phyloP scores from a whole-genome alignment of 2,888 invertebrate species.

The Scaptomyza caliginosa region DNA sequence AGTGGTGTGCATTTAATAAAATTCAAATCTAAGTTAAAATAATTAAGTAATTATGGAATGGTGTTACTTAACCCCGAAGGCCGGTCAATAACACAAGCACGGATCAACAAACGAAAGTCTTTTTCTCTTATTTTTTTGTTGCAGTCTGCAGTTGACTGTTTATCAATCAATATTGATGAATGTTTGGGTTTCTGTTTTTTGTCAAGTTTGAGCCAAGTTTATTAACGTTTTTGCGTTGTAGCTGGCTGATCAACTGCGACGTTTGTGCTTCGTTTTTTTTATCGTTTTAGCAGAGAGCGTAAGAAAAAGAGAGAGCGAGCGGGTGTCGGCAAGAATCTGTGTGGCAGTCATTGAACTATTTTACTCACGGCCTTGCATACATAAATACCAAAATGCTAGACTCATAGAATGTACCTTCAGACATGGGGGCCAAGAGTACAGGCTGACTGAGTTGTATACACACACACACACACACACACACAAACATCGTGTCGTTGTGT shows the following conservation, averaged over 20 bases:
- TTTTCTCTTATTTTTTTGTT: not conserved
- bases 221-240: constrained; percentile 22
- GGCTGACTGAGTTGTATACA: not conserved
- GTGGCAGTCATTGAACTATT: constrained; percentile 74
- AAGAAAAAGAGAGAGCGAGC: constrained; percentile 11
- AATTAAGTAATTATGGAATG: constrained; percentile 29
- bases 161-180: constrained; percentile 11
- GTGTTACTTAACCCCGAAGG: constrained; percentile 13
- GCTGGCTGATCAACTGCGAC: constrained; percentile 33
- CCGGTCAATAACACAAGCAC: constrained; percentile 25
- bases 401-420: constrained; percentile 31
- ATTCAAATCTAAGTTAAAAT: constrained; percentile 24
- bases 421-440: constrained; percentile 36
- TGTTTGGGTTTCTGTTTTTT: not conserved
- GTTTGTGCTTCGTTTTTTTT: constrained; percentile 10
- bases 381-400: constrained; percentile 31
- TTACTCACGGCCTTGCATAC: constrained; percentile 68
- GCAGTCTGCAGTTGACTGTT: not conserved
- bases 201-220: constrained; percentile 1
- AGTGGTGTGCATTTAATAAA: constrained; percentile 15
- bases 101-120: constrained; percentile 11
- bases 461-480: not conserved
- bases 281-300: constrained; percentile 17
- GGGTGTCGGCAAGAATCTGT: constrained; percentile 34
- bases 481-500: constrained; percentile 4